Evolutionary conservation across 1,140 invertebrate genomes (phyloP), one percentile per base, ranked within the genome.

Genomic region (Lordiphosa mommai): DNA sequence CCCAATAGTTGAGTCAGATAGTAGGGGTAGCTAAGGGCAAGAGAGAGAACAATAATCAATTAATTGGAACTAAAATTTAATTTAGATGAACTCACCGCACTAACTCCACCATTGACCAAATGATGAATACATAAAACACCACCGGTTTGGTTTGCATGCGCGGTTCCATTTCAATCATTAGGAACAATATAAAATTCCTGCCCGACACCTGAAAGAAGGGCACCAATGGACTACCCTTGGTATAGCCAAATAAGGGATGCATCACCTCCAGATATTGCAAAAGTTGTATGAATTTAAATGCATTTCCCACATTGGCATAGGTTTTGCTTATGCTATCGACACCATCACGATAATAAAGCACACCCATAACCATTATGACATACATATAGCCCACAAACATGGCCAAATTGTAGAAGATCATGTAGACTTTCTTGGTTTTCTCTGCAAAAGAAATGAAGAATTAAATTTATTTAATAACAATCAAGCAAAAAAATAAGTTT

Each of bases 381-480:
- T 96, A 98, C 3, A 93, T 90, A 88, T 94, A 98, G 6, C 96
- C 96, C 57, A 97, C 91, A 88, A 96, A 96, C 92, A 98, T 97
- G 86, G 94, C 95, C 52, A 98, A 89, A 89, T 98, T 98, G 90
- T 98, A 98, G 38, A 97, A 89, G 52, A 96, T 92, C 38, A 98
- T 89, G 88, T 98, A 98, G 0, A 95, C 94, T 79, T 95, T 96
- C 72, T 94, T 94, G 7, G 94, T 91, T 93, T 89, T 97, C 93
- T 94, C 91, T 52, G 92, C 6, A 51, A 49, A 29, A 34, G 6
- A 23, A 4, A 12, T 10, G 6, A 12, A 20, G 2, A 1, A 16
- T 5, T 0, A 3, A 20, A 13, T 13, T 13, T 27, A 34, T 37
- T 20, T n/a, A n/a, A 10, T 4, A 37, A n/a, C 38, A 20, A 12